phyloP scores from a whole-genome alignment of 2,888 invertebrate species.

The Lathronympha strigana region DNA sequence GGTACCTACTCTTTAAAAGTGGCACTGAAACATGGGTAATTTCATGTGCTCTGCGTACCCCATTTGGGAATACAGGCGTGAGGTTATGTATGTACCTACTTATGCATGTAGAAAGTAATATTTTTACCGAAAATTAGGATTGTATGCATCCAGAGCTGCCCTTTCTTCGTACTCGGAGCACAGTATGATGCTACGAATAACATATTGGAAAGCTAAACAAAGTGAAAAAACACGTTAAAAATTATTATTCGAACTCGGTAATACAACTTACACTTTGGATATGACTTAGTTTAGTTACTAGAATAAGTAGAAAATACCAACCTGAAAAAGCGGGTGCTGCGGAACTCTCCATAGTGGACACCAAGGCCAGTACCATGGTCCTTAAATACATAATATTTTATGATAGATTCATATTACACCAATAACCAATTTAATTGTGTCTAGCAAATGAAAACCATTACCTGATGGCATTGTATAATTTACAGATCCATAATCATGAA shows the following conservation, averaged over 20 bases:
- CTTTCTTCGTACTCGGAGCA: constrained; percentile 90
- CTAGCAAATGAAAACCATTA: constrained; percentile 50
- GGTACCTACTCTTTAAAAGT: no score
- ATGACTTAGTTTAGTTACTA: not conserved
- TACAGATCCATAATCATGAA: constrained; percentile 71
- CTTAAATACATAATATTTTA: constrained; percentile 54
- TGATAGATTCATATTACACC: not conserved
- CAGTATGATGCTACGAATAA: constrained; percentile 92
- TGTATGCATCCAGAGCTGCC: constrained; percentile 92
- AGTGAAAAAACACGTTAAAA: no score
- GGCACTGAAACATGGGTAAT: no score
- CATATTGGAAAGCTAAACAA: constrained; percentile 88
- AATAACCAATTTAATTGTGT: not conserved
- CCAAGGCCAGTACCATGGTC: constrained; percentile 87
- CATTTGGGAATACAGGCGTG: no score
- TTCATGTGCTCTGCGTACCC: no score
- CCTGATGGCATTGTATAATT: constrained; percentile 80
- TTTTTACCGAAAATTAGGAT: constrained; percentile 89
- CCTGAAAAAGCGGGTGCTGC: constrained; percentile 87
- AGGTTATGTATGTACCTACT: no score
- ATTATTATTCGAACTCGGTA: no score
- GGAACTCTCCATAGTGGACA: constrained; percentile 89
- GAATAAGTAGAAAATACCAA: constrained; percentile 45
- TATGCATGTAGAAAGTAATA: not conserved
- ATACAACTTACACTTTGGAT: not conserved